A percentile compares a stretch with the other conserved stretches of the same genome.
Evolutionary conservation across 2,113 vertebrate genomes (phyloP).

Genomic region (Gymnorhina tibicen): DNA sequence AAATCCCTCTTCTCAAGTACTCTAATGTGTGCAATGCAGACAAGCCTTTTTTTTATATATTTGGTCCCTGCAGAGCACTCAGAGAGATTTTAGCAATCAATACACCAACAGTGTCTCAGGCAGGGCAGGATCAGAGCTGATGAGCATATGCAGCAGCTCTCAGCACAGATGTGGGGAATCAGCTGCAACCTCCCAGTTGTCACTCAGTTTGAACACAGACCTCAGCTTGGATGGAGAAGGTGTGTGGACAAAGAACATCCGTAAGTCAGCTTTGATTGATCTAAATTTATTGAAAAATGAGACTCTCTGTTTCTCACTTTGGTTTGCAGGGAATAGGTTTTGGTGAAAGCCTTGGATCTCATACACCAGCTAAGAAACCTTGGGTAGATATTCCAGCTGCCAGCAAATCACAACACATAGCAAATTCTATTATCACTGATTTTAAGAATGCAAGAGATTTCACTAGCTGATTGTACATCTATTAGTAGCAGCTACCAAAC

Average conservation of each 20-base stretch:
- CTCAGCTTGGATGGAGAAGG: neutral
- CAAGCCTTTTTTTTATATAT: neutral
- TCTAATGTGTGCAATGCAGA: neutral
- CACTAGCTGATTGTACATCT: neutral
- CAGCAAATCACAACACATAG: neutral
- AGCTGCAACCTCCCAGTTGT: neutral
- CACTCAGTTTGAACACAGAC: neutral
- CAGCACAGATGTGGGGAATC: neutral
- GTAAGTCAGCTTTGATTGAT: neutral
- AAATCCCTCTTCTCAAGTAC: neutral
- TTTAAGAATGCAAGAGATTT: constrained; percentile 19
- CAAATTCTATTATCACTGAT: neutral
- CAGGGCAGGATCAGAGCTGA: neutral
- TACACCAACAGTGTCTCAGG: neutral
- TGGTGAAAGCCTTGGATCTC: neutral
- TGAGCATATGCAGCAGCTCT: neutral
- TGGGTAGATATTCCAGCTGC: neutral
- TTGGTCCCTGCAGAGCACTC: neutral
- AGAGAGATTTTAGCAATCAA: neutral
- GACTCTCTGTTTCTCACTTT: neutral
- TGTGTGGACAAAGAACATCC: neutral
- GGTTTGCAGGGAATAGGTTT: neutral
- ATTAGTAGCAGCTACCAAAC: neutral
- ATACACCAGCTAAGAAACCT: neutral
- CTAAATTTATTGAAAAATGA: neutral